Evolutionary conservation across 2,113 vertebrate genomes (phyloP), one percentile per base, ranked within the genome.

Genomic region (Osmerus mordax): DNA sequence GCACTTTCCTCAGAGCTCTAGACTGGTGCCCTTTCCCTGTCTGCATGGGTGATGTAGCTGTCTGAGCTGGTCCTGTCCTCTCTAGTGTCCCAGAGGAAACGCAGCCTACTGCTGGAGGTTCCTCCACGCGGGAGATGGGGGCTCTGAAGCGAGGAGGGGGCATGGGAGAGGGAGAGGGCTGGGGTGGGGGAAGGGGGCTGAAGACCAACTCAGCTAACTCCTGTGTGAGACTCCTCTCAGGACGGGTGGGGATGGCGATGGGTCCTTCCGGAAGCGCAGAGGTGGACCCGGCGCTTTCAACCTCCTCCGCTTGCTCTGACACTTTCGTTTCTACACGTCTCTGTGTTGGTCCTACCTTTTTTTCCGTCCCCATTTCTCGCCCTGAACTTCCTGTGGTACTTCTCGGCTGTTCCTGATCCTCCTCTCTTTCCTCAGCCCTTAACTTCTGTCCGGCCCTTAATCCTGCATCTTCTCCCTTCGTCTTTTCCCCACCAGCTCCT

Each of bases 1-100:
- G 89, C 28, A 92, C 87, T 86, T 90, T 92, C 65, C 83, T 84
- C 19, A 92, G 77, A 9, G 82, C 87, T 74, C 65, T 81, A 0
- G 87, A 85, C 36, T 87, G 87, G 12, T 76, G 78, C 32, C 84
- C 73, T 74, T 59, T 73, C 8, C 73, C 78, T 61, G 76, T 58
- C 41, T 76, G 75, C 19, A 70, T 51, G 47, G 85, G 82, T 19
- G 82, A 87, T 3, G 29, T 25, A 47, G 14, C 14, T 13, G 71
- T 51, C 8, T 52, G 64, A 18, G 61, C 47, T 36, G 54, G 18
- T 23, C 23, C 18, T 0, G 72, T 76, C 67, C 12, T 54, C 12
- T 68, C 69, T 58, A 71, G 59, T 47, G 65, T 58, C n/a, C 60
- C 70, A 25, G 67, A 3, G 23, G 66, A 65, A 67, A 23, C 25